Evolutionary conservation across 2,797 vertebrate genomes (phyloP).

Genomic region (Gallirallus australis): DNA sequence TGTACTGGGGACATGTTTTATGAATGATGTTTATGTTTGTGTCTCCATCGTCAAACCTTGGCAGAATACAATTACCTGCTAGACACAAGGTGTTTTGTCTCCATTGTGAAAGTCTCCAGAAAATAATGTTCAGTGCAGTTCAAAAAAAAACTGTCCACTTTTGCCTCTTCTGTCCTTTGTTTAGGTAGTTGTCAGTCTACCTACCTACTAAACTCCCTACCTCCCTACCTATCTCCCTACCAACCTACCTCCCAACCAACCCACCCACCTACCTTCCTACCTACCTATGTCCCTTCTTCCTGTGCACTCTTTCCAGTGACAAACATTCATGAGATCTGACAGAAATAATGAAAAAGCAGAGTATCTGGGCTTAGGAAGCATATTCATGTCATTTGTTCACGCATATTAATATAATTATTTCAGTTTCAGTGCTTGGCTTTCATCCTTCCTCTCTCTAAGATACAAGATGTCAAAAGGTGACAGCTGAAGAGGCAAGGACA

Average conservation of each 20-base stretch:
- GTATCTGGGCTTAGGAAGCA: constrained; percentile 22
- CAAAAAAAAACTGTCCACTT: background rate
- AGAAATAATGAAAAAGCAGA: constrained; percentile 8
- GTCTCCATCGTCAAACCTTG: background rate
- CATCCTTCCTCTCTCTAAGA: constrained; percentile 37
- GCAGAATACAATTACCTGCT: background rate
- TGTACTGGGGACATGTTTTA: constrained; percentile 30
- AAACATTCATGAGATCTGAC: background rate
- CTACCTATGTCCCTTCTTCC: background rate
- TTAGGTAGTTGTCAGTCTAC: background rate
- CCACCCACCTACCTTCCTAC: background rate
- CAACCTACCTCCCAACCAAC: too few relatives aligned
- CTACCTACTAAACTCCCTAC: background rate
- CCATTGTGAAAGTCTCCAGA: background rate
- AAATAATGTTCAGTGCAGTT: background rate
- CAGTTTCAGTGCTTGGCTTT: constrained; percentile 32
- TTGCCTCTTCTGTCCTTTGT: background rate
- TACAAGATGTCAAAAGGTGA: constrained; percentile 5
- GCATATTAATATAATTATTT: constrained; percentile 61
- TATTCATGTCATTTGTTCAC: constrained; percentile 50
- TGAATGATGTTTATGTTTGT: constrained; percentile 25
- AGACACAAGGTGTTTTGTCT: background rate
- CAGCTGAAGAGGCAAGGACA: constrained; percentile 54
- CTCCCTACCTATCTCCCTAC: background rate
- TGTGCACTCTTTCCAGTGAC: background rate